Evolutionary conservation across 2,888 invertebrate species (phyloP).

Genomic region (Pandemis heparana): DNA sequence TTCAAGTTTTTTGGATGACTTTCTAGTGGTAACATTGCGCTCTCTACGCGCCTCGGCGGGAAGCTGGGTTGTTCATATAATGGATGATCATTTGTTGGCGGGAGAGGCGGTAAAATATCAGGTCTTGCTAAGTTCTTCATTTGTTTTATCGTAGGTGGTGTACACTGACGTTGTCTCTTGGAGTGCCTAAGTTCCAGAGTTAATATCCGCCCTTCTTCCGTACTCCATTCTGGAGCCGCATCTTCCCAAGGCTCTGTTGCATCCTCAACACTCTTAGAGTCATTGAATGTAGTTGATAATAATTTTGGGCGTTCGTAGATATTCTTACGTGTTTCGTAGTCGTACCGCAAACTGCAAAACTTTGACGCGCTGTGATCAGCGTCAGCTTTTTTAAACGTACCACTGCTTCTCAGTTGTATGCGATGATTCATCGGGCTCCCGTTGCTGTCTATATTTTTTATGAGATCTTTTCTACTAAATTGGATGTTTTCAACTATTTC

Average conservation of each 20-base stretch:
- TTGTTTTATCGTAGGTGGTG: constrained; percentile 80
- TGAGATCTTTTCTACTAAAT: constrained; percentile 70
- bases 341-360: constrained; percentile 90
- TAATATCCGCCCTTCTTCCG: constrained; percentile 87
- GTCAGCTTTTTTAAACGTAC: constrained; percentile 88
- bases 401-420: constrained; percentile 88
- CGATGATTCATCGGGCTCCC: constrained; percentile 69
- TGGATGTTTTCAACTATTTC: constrained; percentile 61
- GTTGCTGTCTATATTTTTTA: constrained; percentile 63
- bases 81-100: constrained; percentile 80
- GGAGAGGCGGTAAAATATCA: constrained; percentile 88
- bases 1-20: constrained; percentile 88
- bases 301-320: constrained; percentile 74
- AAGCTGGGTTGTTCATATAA: constrained; percentile 87
- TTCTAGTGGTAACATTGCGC: constrained; percentile 64
- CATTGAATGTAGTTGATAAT: constrained; percentile 62
- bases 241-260: constrained; percentile 67
- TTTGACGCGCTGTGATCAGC: constrained; percentile 69
- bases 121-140: constrained; percentile 85
- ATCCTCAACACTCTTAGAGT: constrained; percentile 65
- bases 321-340: constrained; percentile 88
- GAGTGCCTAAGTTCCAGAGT: constrained; percentile 91
- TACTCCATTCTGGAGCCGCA: constrained; percentile 66
- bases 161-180: constrained; percentile 88
- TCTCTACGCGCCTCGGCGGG: constrained; percentile 83